Percentiles rank a stretch among this genome's conserved stretches.
Evolutionary conservation across 2,888 invertebrate genomes (phyloP).

Genomic region (Ephialtes manifestator): DNA sequence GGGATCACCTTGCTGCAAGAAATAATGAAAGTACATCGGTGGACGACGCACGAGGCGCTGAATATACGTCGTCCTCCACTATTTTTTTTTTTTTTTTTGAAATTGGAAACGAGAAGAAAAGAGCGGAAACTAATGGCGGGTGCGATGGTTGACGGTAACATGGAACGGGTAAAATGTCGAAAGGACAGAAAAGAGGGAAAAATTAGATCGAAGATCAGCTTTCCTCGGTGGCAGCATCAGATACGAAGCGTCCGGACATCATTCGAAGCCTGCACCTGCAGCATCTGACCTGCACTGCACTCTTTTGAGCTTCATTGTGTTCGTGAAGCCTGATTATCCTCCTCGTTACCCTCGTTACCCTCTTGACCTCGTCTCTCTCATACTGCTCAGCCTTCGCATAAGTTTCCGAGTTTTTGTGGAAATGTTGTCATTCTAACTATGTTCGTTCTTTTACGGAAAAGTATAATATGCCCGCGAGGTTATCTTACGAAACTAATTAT

Average conservation of each 20-base stretch:
- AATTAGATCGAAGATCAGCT: not conserved
- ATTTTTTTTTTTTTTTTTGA: too few relatives aligned
- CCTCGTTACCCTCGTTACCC: conserved; percentile 53
- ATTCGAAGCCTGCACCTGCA: not conserved
- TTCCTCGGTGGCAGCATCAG: not conserved
- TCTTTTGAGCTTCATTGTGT: conserved; percentile 52
- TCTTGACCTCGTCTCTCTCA: conserved; percentile 9
- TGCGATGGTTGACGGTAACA: not conserved
- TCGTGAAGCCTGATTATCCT: conserved; percentile 60
- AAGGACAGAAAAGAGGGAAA: not conserved
- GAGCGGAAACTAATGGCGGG: conserved; percentile 1
- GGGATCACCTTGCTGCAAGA: conserved; percentile 10
- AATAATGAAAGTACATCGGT: conserved; percentile 47
- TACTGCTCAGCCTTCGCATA: conserved; percentile 17
- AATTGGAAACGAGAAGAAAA: not conserved
- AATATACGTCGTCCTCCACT: not conserved
- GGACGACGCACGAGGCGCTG: not conserved
- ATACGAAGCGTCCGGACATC: conserved; percentile 1
- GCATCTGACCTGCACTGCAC: conserved; percentile 1
- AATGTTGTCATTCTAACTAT: conserved; percentile 19
- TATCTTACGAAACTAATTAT: not conserved
- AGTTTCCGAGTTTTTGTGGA: conserved; percentile 26
- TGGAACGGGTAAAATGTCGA: not conserved
- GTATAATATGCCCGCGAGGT: not conserved
- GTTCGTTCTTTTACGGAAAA: not conserved